Evolutionary conservation across 2,797 vertebrate species (phyloP).

Genomic region (Hyperoplus lanceolatus): DNA sequence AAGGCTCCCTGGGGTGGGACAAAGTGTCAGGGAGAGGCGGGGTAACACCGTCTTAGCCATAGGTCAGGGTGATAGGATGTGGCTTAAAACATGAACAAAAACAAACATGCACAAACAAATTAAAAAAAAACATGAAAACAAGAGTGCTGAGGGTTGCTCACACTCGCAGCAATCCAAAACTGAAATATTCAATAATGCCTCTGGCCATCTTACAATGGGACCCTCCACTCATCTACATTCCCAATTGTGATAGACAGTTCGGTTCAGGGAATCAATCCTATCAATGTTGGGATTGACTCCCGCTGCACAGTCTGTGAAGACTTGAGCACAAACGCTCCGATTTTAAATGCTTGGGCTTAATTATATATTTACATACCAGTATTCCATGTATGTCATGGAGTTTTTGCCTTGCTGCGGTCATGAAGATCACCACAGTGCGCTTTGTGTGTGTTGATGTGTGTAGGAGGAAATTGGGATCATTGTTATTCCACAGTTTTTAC

Average conservation of each 20-base stretch:
- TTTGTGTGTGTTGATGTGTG: conserved; percentile 48
- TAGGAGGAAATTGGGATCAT: conserved; percentile 70
- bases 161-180: conserved; percentile 34
- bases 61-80: conserved; percentile 47
- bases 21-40: conserved; percentile 45
- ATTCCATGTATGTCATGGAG: conserved; percentile 35
- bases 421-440: conserved; percentile 11
- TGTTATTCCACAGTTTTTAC: conserved; percentile 55
- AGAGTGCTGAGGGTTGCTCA: conserved; percentile 22
- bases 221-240: conserved; percentile 64
- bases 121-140: conserved; percentile 11
- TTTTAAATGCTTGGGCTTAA: conserved; percentile 30
- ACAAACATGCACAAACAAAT: conserved; percentile 26
- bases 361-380: conserved; percentile 40
- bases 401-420: conserved; percentile 30
- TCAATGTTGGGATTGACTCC: conserved; percentile 72
- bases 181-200: conserved; percentile 54
- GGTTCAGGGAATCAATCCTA: conserved; percentile 69
- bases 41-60: conserved; percentile 35
- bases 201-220: conserved; percentile 59
- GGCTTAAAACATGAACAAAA: conserved; percentile 51
- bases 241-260: conserved; percentile 66
- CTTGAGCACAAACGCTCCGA: conserved; percentile 18
- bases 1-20: conserved; percentile 56
- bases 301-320: conserved; percentile 31